Evolutionary conservation across 2,797 vertebrate genomes (phyloP).

Genomic region (Agapornis canus): DNA sequence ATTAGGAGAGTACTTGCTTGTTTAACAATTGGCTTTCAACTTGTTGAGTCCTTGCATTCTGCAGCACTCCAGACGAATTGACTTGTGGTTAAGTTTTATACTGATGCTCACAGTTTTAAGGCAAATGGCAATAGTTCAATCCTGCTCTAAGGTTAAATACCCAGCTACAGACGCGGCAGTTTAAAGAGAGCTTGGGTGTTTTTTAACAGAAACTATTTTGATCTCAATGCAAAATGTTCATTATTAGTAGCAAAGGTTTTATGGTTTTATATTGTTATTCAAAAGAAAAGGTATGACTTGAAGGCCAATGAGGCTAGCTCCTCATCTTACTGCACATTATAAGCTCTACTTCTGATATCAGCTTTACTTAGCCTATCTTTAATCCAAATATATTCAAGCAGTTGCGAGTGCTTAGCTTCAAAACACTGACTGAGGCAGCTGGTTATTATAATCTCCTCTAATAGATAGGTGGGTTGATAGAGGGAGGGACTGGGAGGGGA

Average conservation of each 20-base stretch:
- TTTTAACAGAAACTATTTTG: background rate
- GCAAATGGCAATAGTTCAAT: slow-evolving; percentile 31
- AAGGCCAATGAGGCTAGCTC: background rate
- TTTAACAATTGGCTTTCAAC: slow-evolving; percentile 29
- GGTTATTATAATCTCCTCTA: background rate
- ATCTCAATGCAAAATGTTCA: background rate
- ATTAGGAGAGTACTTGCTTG: slow-evolving; percentile 33
- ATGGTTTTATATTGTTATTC: background rate
- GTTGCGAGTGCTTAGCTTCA: slow-evolving; percentile 5
- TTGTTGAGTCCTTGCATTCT: slow-evolving; percentile 14
- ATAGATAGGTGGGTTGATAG: background rate
- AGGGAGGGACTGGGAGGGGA: background rate
- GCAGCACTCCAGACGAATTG: slow-evolving; percentile 40
- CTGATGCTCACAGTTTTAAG: slow-evolving; percentile 38
- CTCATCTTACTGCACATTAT: background rate
- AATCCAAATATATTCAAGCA: background rate
- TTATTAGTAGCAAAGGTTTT: background rate
- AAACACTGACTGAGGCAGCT: background rate
- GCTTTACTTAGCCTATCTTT: background rate
- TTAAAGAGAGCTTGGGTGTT: slow-evolving; percentile 12
- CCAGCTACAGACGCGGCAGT: background rate
- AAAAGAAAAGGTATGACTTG: background rate
- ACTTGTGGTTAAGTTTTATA: slow-evolving; percentile 33
- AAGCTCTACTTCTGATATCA: background rate
- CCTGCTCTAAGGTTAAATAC: slow-evolving; percentile 18